Conservation (phyloP, 2,113 vertebrate species). For the Tinamus guttatus region DNA sequence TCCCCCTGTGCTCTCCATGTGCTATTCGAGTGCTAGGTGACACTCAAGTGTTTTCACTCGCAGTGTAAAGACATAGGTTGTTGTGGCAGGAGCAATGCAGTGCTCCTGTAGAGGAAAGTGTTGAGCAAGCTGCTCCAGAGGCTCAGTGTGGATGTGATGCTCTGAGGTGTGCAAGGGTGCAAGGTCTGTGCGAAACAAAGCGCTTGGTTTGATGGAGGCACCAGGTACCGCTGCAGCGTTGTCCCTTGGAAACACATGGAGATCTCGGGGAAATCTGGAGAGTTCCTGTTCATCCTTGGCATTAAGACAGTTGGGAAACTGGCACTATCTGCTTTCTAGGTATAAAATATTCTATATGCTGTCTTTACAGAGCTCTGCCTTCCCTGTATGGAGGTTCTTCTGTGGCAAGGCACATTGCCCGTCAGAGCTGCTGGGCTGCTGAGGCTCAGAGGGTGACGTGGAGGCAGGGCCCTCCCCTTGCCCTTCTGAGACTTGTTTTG, state of each 20-base stretch:
- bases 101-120: not conserved
- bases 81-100: not conserved
- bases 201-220: not conserved
- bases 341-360: not conserved
- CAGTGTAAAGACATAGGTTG: not conserved
- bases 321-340: not conserved
- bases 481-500: not conserved
- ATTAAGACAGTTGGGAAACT: not conserved
- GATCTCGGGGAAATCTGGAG: not conserved
- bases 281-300: not conserved
- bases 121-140: not conserved
- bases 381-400: not conserved
- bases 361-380: not conserved
- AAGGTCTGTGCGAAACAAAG: not conserved
- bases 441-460: not conserved
- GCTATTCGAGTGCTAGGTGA: too few species aligned
- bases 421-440: not conserved
- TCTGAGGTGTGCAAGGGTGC: not conserved
- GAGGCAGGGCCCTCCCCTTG: not conserved
- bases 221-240: not conserved
- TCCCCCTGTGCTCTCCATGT: not conserved
- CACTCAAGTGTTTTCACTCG: not conserved
- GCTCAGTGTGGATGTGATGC: not conserved
- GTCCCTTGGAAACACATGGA: not conserved
- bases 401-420: fast-evolving